Base-by-base conservation (phyloP, 92 coral and sea anemone species). In the Hydrozoanthus gracilis region DNA sequence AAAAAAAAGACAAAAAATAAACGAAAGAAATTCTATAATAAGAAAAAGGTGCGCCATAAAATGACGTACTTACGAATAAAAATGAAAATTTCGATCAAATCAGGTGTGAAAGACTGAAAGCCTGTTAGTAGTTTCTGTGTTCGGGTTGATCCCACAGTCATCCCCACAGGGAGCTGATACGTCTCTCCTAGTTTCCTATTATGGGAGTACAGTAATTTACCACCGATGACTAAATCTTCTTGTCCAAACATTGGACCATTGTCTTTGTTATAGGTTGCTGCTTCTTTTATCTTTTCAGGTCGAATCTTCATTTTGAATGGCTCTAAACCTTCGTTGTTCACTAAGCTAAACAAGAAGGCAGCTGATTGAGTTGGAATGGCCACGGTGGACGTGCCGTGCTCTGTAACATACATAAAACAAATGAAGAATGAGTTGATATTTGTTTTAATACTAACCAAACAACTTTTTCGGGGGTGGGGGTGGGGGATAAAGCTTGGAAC, bases 291-390 rank as follows among this genome's bases (percentile, higher is more conserved):
- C 72, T 3, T 58, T 35, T 79, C 14, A 8, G 56, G 52, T 79
- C 70, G 50, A 44, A 79, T 61, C 83, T 79, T 79, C 71, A 79
- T 62, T 79, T 79, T 79, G 39, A 79, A 79, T 44, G 83, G 83
- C 10, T 11, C 72, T 8, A 61, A 18, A 56, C 62, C 62, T 16
- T 66, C 83, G 13, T 79, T 79, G 15, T 79, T 79, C 17, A 13
- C 62, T 48, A 79, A 79, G 11, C 83, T 79, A 64, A 79, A 79
- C 45, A 79, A 47, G 66, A 79, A 79, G 16, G 83, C 71, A 4
- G 83, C 39, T 4, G 83, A 61, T 4, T 64, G 70, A n/a, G 71
- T 61, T 8, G 71, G 70, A 6, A 60, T 5, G 11, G 8, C 7
- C 6, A 8, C 11, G 13, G 6, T 3, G 13, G 17, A 16, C 47